Evolutionary conservation across 2,888 invertebrate genomes (phyloP), one percentile per base, ranked within the genome.

Genomic region (Ctena decussata): DNA sequence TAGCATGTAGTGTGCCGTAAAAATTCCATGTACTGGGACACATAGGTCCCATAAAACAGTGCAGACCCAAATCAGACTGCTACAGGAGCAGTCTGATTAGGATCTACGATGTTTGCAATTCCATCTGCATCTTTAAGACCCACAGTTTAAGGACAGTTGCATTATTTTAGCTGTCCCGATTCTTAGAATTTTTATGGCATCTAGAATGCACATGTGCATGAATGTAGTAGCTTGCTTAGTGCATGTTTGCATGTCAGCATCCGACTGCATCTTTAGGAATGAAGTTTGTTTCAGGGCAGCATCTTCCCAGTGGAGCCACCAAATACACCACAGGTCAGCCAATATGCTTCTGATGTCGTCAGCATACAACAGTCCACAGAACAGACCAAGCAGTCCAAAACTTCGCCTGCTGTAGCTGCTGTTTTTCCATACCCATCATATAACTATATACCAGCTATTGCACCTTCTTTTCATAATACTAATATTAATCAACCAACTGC

Each of bases 251-350:
- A 57, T 57, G 57, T 57, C 5, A 57, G 80, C 73, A 39, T 65
- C 80, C 53, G 83, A 85, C 74, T 65, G 65, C 65, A 77, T 85
- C 86, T 85, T 84, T 89, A 90, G 90, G 89, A 87, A 86, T 87
- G 86, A 77, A 84, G 77, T 89, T 87, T 91, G 86, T 93, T 93
- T 92, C 93, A 94, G 94, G 93, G 93, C 90, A 92, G 91, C 92
- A 88, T 93, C 92, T 91, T 92, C 84, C 89, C 92, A 84, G 91
- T 92, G 89, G 93, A 94, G 90, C 92, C 90, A 90, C 92, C 90
- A 90, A 81, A 75, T 71, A 84, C 76, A 73, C 81, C 77, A 60
- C 53, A 74, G 71, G 83, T 78, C 84, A 82, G 80, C 80, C 82
- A 83, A 75, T 84, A 75, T 86, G 86, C 72, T 86, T 82, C 88